These are phyloP conservation scores for Chloromyia formosa DNA, from an alignment of 2,888 invertebrate genomes.

Conservation along the genomic window DNA sequence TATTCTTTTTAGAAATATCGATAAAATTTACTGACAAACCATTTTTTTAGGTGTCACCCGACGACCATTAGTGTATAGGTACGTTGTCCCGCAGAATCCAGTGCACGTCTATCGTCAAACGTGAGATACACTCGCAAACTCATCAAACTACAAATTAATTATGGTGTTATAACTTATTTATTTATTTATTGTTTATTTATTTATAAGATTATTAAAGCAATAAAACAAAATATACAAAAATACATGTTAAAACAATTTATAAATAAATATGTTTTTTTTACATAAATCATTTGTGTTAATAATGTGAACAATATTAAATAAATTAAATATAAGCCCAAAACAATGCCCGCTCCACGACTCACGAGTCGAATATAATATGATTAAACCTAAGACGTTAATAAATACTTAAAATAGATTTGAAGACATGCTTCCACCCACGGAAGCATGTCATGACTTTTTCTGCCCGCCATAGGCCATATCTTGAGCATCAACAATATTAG, in stretches of 20 bases:
- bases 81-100: slow-evolving; percentile 45
- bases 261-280: background rate
- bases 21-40: too few relatives aligned
- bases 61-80: slow-evolving; percentile 44
- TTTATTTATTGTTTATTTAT: slow-evolving; percentile 2
- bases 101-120: slow-evolving; percentile 45
- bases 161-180: background rate
- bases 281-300: background rate
- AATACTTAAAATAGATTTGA: too few relatives aligned
- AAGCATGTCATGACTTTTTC: slow-evolving; percentile 51
- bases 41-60: slow-evolving; percentile 44
- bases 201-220: background rate
- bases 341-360: background rate
- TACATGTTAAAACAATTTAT: background rate
- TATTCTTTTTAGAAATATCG: too few relatives aligned
- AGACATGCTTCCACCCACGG: too few relatives aligned
- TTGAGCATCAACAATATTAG: slow-evolving; percentile 65
- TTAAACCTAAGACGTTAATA: background rate
- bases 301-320: background rate
- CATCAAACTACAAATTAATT: too few relatives aligned
- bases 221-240: background rate
- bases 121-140: background rate
- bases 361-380: background rate
- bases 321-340: background rate
- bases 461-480: slow-evolving; percentile 73